Base-by-base conservation (phyloP, 2,113 vertebrate genomes). In the Salvelinus fontinalis region DNA sequence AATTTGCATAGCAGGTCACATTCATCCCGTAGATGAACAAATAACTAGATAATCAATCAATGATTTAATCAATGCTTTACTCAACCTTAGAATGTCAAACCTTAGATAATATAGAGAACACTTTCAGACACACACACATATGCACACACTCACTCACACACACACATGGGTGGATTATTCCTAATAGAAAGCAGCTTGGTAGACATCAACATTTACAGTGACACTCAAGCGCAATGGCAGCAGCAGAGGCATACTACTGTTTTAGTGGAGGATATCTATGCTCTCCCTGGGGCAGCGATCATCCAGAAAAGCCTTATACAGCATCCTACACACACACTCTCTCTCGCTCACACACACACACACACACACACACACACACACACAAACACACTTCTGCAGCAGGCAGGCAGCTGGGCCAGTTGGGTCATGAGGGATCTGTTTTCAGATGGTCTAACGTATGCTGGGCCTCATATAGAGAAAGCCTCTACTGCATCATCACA, bases 1-100 rank as follows among this genome's bases (percentile, higher is more conserved):
- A 68, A 90, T 88, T 88, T 91, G 84, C 88, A 89, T 86, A 89
- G 85, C 85, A 85, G 83, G 86, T 85, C 85, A 82, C 77, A 67
- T 80, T 87, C 85, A 77, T 91, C 84, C 80, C 79, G 77, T 89
- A 78, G 82, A 87, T 3, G 75, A 75, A 84, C 85, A 86, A 87
- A 90, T 88, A 89, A 83, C 78, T 79, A 90, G 85, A 88, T 88
- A 84, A 91, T 90, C 83, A 90, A 91, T 90, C 87, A 84, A 76
- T 79, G 84, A 66, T 49, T 76, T 88, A 85, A 90, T 89, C 86
- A 85, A 88, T 90, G 86, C 81, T 7, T 16, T 71, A 81, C 82
- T 86, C 90, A 86, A 16, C 83, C 84, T 84, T 84, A n/a, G 77
- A 77, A 84, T 73, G 75, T 83, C 59, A 72, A 81, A 79, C 77